Percentiles rank a stretch among this genome's conserved stretches.
Conservation (phyloP, 2,797 vertebrate genomes). For the Chromobotia macracanthus region DNA sequence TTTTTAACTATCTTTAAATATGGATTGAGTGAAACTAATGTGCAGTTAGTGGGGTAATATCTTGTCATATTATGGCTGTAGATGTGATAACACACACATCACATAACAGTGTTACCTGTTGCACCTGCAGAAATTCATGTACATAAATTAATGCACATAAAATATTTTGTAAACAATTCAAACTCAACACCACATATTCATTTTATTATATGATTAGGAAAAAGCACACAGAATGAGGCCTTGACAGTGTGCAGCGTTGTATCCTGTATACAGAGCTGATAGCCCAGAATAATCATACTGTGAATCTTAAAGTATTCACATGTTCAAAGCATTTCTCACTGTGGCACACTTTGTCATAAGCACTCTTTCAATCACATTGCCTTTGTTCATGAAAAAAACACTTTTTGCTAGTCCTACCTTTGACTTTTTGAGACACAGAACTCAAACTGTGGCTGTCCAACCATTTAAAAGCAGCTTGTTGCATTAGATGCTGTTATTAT, state of each 20-base stretch:
- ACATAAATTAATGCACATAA: background rate
- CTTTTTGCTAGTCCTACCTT: conserved; percentile 70
- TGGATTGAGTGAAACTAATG: background rate
- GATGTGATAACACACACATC: too few species aligned
- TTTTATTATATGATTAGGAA: conserved; percentile 64
- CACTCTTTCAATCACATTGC: conserved; percentile 54
- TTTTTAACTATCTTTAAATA: background rate
- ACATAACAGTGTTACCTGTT: background rate
- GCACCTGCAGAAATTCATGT: background rate
- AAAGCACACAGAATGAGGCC: conserved; percentile 75
- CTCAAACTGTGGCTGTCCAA: conserved; percentile 48
- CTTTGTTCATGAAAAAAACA: conserved; percentile 36
- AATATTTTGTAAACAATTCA: background rate
- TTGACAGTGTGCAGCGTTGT: conserved; percentile 61
- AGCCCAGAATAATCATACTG: conserved; percentile 38
- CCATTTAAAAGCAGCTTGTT: conserved; percentile 65
- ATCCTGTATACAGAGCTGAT: conserved; percentile 65
- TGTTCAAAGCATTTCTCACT: conserved; percentile 45
- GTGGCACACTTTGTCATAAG: conserved; percentile 35
- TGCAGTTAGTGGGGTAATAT: too few species aligned
- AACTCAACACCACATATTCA: conserved; percentile 38
- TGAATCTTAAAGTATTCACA: conserved; percentile 39
- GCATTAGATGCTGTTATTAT: conserved; percentile 72
- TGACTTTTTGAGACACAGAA: conserved; percentile 74
- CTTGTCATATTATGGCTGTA: too few species aligned